These are phyloP conservation scores for Hypercompe scribonia DNA, from an alignment of 2,888 invertebrate genomes.

Conservation along the genomic window DNA sequence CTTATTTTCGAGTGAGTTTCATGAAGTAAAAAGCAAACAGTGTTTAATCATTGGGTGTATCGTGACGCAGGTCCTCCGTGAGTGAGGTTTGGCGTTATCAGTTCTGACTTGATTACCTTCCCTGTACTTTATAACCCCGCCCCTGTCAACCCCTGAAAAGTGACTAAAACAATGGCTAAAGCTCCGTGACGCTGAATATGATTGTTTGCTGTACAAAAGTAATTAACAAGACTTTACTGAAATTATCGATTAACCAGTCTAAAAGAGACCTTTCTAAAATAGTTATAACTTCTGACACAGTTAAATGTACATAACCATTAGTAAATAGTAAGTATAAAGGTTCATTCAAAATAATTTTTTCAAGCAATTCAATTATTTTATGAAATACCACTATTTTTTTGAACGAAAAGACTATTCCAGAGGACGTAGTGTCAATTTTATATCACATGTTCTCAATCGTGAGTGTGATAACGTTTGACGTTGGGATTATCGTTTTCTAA, in stretches of 20 bases:
- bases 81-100: constrained; percentile 47
- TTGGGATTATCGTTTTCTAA: no score
- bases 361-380: background rate
- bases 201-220: constrained; percentile 13
- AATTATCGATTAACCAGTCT: constrained; percentile 1
- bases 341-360: background rate
- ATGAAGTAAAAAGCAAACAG: constrained; percentile 32
- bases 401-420: no score
- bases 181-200: constrained; percentile 2
- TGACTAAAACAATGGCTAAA: constrained; percentile 8
- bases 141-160: background rate
- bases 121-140: background rate
- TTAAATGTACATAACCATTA: background rate
- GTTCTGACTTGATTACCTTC: constrained; percentile 39
- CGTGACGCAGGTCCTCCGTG: constrained; percentile 38
- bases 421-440: no score
- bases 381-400: no score
- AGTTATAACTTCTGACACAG: background rate
- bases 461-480: no score
- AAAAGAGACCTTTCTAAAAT: background rate
- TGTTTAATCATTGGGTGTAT: constrained; percentile 18
- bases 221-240: constrained; percentile 14
- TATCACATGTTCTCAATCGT: no score
- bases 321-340: no score
- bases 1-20: constrained; percentile 3